phyloP scores from a whole-genome alignment of 2,113 vertebrate genomes.

The mouse (Mus musculus) region GRCm39 chr10:101599501-101600000 shows the following conservation, averaged over 20 bases:
- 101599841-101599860: background rate
- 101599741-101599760: background rate
- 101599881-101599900: background rate
- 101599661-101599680: background rate
- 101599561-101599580: background rate
- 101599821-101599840: background rate
- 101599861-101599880: background rate
- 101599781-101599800: background rate
- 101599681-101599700: background rate
- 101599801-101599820: background rate
- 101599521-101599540: background rate
- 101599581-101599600: background rate
- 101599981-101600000: background rate
- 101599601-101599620: background rate
- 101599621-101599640: background rate
- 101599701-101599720: background rate
- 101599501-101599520: background rate
- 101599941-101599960: background rate
- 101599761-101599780: background rate
- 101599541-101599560: background rate
- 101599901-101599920: background rate
- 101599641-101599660: background rate
- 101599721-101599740: background rate
- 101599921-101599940: background rate
- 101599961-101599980: too few relatives aligned